Conservation (phyloP, 2,797 vertebrate genomes). For the Euthynnus affinis region DNA sequence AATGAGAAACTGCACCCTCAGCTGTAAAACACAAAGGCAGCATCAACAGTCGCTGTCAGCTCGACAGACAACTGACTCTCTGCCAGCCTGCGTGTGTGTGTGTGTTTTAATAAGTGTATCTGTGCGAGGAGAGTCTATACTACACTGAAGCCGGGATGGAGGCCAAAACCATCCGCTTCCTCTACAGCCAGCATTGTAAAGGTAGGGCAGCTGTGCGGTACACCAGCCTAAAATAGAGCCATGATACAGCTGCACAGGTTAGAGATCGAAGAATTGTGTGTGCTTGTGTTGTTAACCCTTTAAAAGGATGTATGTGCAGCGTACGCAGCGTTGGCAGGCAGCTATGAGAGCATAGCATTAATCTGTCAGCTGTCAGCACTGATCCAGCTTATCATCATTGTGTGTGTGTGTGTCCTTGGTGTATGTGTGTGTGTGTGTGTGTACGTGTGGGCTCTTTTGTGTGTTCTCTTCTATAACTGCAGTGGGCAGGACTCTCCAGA, state of each 20-base stretch:
- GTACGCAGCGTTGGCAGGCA: slow-evolving; percentile 55
- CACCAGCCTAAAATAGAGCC: too few species aligned
- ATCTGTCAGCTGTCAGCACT: slow-evolving; percentile 76
- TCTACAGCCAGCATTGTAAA: slow-evolving; percentile 81
- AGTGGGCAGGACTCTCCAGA: slow-evolving; percentile 58
- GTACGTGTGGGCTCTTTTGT: slow-evolving; percentile 23
- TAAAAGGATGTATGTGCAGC: slow-evolving; percentile 37
- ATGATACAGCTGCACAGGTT: not conserved
- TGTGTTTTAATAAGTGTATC: slow-evolving; percentile 23
- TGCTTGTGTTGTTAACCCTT: slow-evolving; percentile 36
- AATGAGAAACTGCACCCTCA: slow-evolving; percentile 84
- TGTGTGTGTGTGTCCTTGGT: slow-evolving; percentile 14
- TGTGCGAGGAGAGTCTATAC: slow-evolving; percentile 17
- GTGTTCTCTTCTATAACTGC: slow-evolving; percentile 27
- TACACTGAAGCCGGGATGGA: slow-evolving; percentile 71
- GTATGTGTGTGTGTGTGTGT: slow-evolving; percentile 4
- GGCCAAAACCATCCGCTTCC: slow-evolving; percentile 78
- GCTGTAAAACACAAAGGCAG: slow-evolving; percentile 80
- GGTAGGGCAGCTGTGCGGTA: slow-evolving; percentile 72
- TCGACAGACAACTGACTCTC: slow-evolving; percentile 42
- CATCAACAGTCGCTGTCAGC: slow-evolving; percentile 59
- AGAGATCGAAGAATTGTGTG: not conserved
- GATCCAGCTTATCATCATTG: slow-evolving; percentile 63
- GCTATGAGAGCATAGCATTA: slow-evolving; percentile 74
- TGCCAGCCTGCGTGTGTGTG: slow-evolving; percentile 12